phyloP scores from a whole-genome alignment of 1,140 invertebrate species.

The Lepidurus arcticus region DNA sequence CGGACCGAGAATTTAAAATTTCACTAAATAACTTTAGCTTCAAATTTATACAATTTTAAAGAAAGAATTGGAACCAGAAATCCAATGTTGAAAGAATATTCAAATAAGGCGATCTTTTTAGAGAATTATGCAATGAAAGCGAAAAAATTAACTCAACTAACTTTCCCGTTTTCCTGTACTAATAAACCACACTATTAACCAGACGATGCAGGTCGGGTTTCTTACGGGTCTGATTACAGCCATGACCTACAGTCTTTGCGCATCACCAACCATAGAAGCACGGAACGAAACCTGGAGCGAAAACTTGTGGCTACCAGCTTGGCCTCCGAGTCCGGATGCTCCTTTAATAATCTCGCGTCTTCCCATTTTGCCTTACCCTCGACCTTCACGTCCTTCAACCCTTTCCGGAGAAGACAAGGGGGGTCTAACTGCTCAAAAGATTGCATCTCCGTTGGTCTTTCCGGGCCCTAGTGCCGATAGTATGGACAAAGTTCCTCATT shows the following conservation, averaged over 20 bases:
- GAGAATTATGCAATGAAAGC: background rate
- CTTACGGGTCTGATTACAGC: background rate
- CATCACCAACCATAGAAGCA: background rate
- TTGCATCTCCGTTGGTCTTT: background rate
- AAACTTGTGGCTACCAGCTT: background rate
- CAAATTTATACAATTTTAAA: too few species aligned
- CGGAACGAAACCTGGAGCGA: background rate
- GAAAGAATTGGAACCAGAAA: too few species aligned
- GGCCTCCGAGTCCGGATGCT: slow-evolving; percentile 8
- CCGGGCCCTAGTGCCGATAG: background rate
- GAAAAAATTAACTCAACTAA: background rate
- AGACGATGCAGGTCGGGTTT: background rate
- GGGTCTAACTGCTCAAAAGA: background rate
- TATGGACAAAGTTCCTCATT: background rate
- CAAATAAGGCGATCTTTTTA: background rate
- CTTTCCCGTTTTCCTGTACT: background rate
- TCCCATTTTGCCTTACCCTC: background rate
- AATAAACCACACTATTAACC: slow-evolving; percentile 6
- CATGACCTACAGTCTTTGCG: background rate
- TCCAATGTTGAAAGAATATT: too few species aligned
- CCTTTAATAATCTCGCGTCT: background rate
- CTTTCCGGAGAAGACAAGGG: background rate
- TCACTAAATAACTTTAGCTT: too few species aligned
- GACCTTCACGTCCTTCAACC: background rate
- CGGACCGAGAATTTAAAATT: too few species aligned